Base-by-base conservation (phyloP, 2,113 vertebrate species). In the Rhizomys pruinosus region DNA sequence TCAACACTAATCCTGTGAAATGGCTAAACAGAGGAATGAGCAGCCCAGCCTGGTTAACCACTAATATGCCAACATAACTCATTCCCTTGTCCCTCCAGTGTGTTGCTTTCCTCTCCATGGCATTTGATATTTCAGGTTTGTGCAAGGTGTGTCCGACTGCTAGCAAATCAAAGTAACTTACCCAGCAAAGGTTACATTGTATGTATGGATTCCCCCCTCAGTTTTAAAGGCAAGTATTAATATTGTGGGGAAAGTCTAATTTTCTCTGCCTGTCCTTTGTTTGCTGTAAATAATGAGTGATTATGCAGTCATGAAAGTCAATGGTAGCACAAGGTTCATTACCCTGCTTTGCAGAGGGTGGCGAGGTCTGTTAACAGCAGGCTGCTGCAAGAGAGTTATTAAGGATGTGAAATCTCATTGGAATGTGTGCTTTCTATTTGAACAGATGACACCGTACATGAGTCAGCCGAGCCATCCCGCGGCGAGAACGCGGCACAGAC, bases 361-460 rank as follows among this genome's bases (percentile, higher is more conserved):
- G 95, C 86, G 86, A 97, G 98, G 97, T 97, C 97, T 97, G 93
- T 95, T 97, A 97, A 95, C 29, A 96, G 96, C 97, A 98, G 97
- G 97, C 64, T 29, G 92, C 98, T 98, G 96, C 94, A 90, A 92
- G 93, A 96, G 97, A 92, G 96, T 97, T 97, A 98, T 98, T 98
- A 98, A 98, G 96, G 95, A 98, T 97, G 97, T 96, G 97, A 96
- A 97, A 94, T 97, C 98, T 98, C 97, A 98, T 95, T 98, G 98
- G 96, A 98, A 98, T 97, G 96, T 98, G 72, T 98, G 97, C 97
- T 98, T 98, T 98, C 97, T 98, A 23, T 99, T 98, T 98, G 97
- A 98, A 98, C 97, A 99, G 99, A 99, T 98, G 99, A 99, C 97
- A 99, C 99, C 63, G 99, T 99, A 97, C 99, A 99, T 93, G 99